phyloP scores from a whole-genome alignment of 2,113 vertebrate species.

The Notarius quadriscutis region DNA sequence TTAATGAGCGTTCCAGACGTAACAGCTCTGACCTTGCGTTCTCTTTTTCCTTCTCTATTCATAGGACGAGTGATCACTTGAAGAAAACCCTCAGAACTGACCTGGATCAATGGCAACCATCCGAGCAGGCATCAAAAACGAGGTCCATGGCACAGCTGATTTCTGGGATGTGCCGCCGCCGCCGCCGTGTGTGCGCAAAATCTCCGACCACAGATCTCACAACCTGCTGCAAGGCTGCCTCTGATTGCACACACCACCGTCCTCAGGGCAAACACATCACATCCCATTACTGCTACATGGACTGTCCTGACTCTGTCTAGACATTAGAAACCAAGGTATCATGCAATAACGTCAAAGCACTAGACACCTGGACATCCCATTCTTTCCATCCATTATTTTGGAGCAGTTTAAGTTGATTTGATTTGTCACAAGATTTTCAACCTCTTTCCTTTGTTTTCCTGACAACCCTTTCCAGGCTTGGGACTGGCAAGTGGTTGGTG shows the following conservation, averaged over 20 bases:
- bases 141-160: slow-evolving; percentile 13
- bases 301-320: too few species aligned
- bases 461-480: too few species aligned
- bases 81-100: neutral
- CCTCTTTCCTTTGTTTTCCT: too few species aligned
- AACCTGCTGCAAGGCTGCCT: neutral
- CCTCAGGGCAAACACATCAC: neutral
- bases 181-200: neutral
- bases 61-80: neutral
- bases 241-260: neutral
- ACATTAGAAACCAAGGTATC: neutral
- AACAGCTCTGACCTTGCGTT: neutral
- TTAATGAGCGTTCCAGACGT: neutral
- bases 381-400: neutral
- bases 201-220: neutral
- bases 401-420: too few species aligned
- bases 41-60: neutral
- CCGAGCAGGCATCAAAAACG: neutral
- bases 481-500: too few species aligned
- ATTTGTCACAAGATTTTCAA: too few species aligned
- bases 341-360: neutral
- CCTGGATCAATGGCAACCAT: neutral
- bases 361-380: neutral
- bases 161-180: neutral
- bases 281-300: neutral